A percentile compares a stretch with the other conserved stretches of the same genome.
These are phyloP conservation scores for Setipinna tenuifilis DNA, from an alignment of 2,797 vertebrate genomes.

Conservation along the genomic window DNA sequence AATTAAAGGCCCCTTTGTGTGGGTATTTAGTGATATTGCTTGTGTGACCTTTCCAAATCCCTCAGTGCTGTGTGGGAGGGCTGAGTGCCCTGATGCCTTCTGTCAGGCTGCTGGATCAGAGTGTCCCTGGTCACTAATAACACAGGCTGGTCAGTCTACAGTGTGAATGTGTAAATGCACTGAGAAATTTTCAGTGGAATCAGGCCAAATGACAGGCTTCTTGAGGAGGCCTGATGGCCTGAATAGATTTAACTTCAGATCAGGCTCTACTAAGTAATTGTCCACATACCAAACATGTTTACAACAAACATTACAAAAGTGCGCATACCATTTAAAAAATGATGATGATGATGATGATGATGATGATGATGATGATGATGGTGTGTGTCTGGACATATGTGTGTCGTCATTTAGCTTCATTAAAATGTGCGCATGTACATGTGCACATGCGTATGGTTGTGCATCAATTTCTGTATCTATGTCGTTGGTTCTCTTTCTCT, in stretches of 20 bases:
- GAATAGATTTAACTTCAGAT: background rate
- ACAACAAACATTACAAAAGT: too few species aligned
- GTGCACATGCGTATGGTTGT: background rate
- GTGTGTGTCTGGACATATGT: too few species aligned
- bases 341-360: too few species aligned
- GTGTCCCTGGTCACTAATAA: background rate
- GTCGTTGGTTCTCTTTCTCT: background rate
- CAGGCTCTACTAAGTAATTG: background rate
- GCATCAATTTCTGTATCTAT: background rate
- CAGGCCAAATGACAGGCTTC: background rate
- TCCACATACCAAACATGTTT: background rate
- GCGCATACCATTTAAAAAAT: too few species aligned
- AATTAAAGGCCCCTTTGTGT: slow-evolving; percentile 70
- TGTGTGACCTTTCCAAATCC: slow-evolving; percentile 54
- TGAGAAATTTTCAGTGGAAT: background rate
- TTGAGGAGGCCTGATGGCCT: background rate
- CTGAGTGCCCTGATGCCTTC: background rate
- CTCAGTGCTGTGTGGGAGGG: slow-evolving; percentile 39
- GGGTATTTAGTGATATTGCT: slow-evolving; percentile 64
- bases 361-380: too few species aligned
- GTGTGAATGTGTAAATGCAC: background rate
- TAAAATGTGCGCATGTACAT: background rate
- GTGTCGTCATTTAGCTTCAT: background rate
- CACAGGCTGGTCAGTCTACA: background rate
- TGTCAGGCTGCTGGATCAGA: background rate